Evolutionary conservation across 1,140 invertebrate species (phyloP).

Genomic region (Cyclargus thomasi): DNA sequence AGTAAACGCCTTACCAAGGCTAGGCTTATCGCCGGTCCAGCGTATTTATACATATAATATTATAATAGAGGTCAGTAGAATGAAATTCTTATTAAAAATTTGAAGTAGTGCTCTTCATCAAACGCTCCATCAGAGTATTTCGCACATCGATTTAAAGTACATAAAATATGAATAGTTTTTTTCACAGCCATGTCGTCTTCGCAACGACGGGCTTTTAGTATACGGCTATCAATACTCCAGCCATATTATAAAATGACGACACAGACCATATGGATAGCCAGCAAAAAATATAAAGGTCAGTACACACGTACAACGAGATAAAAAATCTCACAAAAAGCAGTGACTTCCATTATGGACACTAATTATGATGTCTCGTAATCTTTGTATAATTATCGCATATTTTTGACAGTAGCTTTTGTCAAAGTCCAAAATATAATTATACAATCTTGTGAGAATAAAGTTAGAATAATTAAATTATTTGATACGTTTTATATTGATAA

Average conservation of each 20-base stretch:
- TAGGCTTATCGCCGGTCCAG: too few species aligned
- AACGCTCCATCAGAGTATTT: background rate
- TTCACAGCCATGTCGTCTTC: background rate
- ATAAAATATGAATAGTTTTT: background rate
- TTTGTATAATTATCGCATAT: background rate
- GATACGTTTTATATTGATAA: too few species aligned
- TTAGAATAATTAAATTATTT: too few species aligned
- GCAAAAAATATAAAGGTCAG: constrained; percentile 9
- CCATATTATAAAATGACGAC: constrained; percentile 13
- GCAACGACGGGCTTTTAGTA: background rate
- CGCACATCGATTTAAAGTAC: background rate
- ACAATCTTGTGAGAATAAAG: background rate
- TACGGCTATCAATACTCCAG: background rate
- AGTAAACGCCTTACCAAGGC: too few species aligned
- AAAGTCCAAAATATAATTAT: background rate
- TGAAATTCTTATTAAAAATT: too few species aligned
- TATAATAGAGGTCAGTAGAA: too few species aligned
- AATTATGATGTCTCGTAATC: background rate
- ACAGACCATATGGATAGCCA: background rate
- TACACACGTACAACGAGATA: background rate
- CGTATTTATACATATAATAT: too few species aligned
- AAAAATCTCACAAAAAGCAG: background rate
- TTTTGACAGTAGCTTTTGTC: background rate
- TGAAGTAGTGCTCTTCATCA: too few species aligned
- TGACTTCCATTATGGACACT: background rate